Conservation (phyloP, 2,797 vertebrate genomes). For the Pygocentrus nattereri region DNA sequence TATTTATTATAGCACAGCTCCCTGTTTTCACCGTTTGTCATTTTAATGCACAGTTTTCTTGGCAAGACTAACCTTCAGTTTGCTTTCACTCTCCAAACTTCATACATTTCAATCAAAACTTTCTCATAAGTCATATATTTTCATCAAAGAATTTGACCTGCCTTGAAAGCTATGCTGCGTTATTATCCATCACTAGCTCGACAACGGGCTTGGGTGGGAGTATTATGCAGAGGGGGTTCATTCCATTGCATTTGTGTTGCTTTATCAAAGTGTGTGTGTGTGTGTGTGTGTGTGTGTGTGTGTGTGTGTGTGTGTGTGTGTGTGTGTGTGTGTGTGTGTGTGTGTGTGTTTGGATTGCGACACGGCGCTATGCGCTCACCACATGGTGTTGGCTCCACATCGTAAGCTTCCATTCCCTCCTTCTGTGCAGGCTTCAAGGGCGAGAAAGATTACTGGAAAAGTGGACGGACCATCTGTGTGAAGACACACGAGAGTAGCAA, state of each 20-base stretch:
- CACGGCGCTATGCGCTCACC: constrained; percentile 18
- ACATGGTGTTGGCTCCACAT: constrained; percentile 32
- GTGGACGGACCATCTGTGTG: constrained; percentile 92
- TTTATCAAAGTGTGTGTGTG: constrained; percentile 23
- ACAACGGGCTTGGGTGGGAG: background rate
- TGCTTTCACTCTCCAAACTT: constrained; percentile 34
- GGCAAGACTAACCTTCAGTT: constrained; percentile 39
- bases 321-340: constrained; percentile 34
- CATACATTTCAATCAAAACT: constrained; percentile 11
- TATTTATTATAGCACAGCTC: constrained; percentile 13
- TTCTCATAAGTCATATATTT: background rate
- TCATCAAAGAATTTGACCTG: constrained; percentile 37
- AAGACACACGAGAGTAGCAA: constrained; percentile 96
- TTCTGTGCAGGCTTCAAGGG: constrained; percentile 91
- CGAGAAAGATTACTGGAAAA: constrained; percentile 98
- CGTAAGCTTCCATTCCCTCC: constrained; percentile 32
- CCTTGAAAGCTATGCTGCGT: constrained; percentile 38
- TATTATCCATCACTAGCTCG: constrained; percentile 43
- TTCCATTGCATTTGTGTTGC: constrained; percentile 16
- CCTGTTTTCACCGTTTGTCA: background rate
- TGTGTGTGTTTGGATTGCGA: constrained; percentile 38
- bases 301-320: too few relatives aligned
- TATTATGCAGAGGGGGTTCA: background rate
- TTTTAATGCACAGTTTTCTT: constrained; percentile 14
- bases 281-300: too few relatives aligned